Evolutionary conservation across 2,888 invertebrate genomes (phyloP), one percentile per base, ranked within the genome.

Genomic region (Parasteatoda lunata): DNA sequence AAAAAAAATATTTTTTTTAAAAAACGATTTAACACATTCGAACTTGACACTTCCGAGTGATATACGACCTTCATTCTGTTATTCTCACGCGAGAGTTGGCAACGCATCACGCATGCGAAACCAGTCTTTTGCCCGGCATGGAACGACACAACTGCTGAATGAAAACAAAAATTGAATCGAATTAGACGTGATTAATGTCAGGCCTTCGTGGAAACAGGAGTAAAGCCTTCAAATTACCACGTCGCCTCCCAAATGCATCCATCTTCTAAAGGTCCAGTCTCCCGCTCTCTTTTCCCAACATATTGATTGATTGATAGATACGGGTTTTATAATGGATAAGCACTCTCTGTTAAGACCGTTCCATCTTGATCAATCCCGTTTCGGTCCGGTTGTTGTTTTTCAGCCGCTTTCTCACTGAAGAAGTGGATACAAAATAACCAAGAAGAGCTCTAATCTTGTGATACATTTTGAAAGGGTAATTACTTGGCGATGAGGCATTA

Each of bases 121-220:
- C 70, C 45, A 59, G 59, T 59, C 59, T 59, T 59, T 59, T 59
- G 59, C 59, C 51, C 13, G 11, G 15, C 70, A 66, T 8, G 15
- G 15, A 59, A 52, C 66, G 49, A 66, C 81, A 68, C 65, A 30
- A 8, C 66, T 13, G 48, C 75, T 13, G 30, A 11, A 66, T 77
- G 76, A 77, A 81, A 86, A 65, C 73, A 47, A 84, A 84, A 84
- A 68, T 84, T 72, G 72, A 85, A 80, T 80, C 79, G 80, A 85
- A 85, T 85, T 85, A 85, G 69, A 70, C 75, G 85, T 76, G 85
- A 85, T 85, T 85, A 85, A 85, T 85, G 85, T 85, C 80, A 76
- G 30, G 75, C 30, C 75, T 85, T 85, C 80, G 80, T 73, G 72
- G 81, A 81, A 85, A 85, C 79, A 80, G 79, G 80, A 85, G 80